phyloP scores from a whole-genome alignment of 2,797 vertebrate genomes.

The Allobates femoralis region DNA sequence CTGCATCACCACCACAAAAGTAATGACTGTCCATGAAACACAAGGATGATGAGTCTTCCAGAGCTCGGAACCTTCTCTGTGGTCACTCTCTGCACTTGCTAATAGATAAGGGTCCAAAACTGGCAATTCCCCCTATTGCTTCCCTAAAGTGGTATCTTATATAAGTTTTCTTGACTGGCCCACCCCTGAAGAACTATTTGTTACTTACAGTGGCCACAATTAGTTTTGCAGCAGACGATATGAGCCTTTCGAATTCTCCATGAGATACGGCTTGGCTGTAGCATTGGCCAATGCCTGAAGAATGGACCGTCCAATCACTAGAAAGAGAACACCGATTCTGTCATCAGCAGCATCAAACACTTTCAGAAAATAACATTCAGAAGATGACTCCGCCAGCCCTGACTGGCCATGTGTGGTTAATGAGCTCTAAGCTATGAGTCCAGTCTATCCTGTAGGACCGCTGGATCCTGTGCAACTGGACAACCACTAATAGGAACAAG shows the following conservation, averaged over 20 bases:
- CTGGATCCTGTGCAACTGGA: no score
- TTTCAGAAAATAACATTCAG: neutral
- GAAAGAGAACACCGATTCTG: slow-evolving; percentile 5
- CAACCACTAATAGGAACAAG: no score
- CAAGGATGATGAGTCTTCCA: neutral
- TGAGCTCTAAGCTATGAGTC: no score
- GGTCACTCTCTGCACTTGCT: neutral
- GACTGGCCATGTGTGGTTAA: no score
- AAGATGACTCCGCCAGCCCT: neutral
- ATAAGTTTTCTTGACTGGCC: neutral
- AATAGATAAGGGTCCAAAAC: no score
- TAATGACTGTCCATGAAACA: neutral
- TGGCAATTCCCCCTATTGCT: no score
- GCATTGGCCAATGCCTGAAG: neutral
- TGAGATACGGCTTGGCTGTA: slow-evolving; percentile 55
- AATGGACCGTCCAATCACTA: neutral
- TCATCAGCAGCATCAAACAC: neutral
- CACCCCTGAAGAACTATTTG: neutral
- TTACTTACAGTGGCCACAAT: slow-evolving; percentile 64
- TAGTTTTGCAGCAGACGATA: slow-evolving; percentile 65
- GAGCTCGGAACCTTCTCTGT: neutral
- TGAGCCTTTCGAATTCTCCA: slow-evolving; percentile 61
- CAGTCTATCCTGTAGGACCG: no score
- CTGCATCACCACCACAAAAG: neutral
- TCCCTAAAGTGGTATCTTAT: neutral